Evolutionary conservation across 2,113 vertebrate species (phyloP), one percentile per base, ranked within the genome.

Genomic region (Oenanthe oenanthe): DNA sequence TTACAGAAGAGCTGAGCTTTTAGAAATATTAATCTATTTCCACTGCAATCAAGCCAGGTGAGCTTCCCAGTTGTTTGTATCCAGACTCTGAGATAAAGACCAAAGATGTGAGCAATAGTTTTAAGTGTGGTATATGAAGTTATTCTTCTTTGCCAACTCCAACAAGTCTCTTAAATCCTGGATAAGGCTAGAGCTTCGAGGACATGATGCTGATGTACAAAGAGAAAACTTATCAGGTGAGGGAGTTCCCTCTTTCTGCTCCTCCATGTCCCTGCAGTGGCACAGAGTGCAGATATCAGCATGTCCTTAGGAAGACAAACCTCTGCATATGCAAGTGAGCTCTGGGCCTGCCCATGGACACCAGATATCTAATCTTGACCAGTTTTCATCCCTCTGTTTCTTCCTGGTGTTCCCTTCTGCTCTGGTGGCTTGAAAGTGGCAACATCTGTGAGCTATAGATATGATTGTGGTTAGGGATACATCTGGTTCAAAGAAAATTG

Each of bases 401-500:
- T 73, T 77, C 17, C 17, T 62, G 14, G 8, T 45, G 10, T 9
- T 85, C 6, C 12, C 17, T 72, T 92, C 47, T 92, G 32, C 32
- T 88, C 7, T 51, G 29, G 47, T 75, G 51, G 36, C 29, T 61
- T 91, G 22, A 80, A 68, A 76, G 21, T n/a, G 45, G 29, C 12
- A 93, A 80, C 34, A 89, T 85, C 40, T 85, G 48, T 65, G 32
- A 84, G 9, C 17, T 57, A 3, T 67, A 79, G 85, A 42, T 79
- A 71, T 68, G 40, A 45, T 21, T 84, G 47, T 0, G 1, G 62
- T 79, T 66, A 65, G 43, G 15, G 82, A 79, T 29, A n/a, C 60
- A 88, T 79, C 57, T 65, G 31, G 42, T 81, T 92, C 48, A 80
- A 96, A 93, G 66, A 88, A 91, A 90, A 94, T 15, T 60, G 58